phyloP scores from a whole-genome alignment of 2,797 vertebrate genomes.

The Masticophis lateralis region DNA sequence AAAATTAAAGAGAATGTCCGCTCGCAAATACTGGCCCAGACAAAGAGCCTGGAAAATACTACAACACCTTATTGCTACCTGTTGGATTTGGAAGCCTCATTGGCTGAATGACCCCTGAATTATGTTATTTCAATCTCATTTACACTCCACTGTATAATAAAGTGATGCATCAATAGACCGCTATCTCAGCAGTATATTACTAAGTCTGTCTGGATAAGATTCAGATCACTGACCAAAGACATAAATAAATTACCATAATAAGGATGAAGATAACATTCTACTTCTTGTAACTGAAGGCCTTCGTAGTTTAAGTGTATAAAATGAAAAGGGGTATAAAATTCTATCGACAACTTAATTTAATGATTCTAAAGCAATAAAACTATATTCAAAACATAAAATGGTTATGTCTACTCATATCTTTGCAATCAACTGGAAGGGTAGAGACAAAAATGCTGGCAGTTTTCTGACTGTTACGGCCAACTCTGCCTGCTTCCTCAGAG shows the following conservation, averaged over 20 bases:
- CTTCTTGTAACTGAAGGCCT: background rate
- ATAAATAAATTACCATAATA: background rate
- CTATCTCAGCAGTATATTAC: background rate
- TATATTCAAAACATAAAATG: background rate
- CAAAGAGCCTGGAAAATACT: background rate
- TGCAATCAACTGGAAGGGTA: background rate
- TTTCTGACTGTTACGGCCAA: background rate
- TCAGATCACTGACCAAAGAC: background rate
- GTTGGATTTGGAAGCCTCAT: background rate
- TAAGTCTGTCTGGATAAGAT: background rate
- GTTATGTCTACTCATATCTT: background rate
- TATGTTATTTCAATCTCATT: background rate
- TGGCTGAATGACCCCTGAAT: background rate
- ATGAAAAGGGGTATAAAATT: background rate
- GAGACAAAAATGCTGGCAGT: background rate
- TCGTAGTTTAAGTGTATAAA: background rate
- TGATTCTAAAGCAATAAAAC: background rate
- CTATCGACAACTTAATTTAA: background rate
- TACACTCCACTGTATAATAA: background rate
- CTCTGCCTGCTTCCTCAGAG: background rate
- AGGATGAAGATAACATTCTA: background rate
- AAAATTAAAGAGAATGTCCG: conserved; percentile 37
- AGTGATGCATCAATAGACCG: background rate
- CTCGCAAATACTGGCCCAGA: conserved; percentile 10
- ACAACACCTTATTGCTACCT: conserved; percentile 2